Evolutionary conservation across 1,140 invertebrate genomes (phyloP).

Genomic region (Maniola jurtina): DNA sequence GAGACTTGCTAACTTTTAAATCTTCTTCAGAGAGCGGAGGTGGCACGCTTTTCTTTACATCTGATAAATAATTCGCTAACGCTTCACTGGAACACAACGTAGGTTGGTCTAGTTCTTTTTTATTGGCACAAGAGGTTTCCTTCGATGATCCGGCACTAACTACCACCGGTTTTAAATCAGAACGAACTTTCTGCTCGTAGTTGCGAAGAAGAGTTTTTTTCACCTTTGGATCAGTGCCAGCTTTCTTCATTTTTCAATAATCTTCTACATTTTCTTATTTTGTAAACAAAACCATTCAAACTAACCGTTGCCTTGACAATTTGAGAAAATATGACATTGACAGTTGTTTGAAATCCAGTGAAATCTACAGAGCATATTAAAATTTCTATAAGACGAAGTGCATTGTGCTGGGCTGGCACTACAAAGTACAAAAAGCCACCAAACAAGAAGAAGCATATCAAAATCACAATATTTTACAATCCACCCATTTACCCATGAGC

Average conservation of each 20-base stretch:
- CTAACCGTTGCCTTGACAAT: slow-evolving; percentile 1
- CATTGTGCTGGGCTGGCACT: too few species aligned
- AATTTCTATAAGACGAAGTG: too few species aligned
- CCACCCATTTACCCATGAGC: too few species aligned
- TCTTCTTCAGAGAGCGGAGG: slow-evolving; percentile 34
- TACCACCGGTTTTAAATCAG: slow-evolving; percentile 35
- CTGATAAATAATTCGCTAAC: slow-evolving; percentile 57
- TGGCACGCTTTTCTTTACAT: slow-evolving; percentile 46
- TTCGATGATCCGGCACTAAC: slow-evolving; percentile 41
- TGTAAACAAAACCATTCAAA: background rate
- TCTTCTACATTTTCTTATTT: background rate
- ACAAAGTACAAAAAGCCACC: too few species aligned
- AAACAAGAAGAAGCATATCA: too few species aligned
- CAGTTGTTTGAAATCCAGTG: too few species aligned
- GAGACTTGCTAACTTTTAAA: slow-evolving; percentile 44
- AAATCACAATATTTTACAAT: too few species aligned
- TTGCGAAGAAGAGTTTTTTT: slow-evolving; percentile 65
- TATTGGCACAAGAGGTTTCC: slow-evolving; percentile 23
- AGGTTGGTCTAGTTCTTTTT: slow-evolving; percentile 48
- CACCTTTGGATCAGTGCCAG: slow-evolving; percentile 50
- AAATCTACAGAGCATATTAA: too few species aligned
- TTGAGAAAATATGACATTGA: background rate
- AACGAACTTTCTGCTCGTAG: slow-evolving; percentile 44
- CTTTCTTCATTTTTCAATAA: slow-evolving; percentile 47
- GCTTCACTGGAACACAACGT: slow-evolving; percentile 58